Evolutionary conservation across 2,888 invertebrate species (phyloP).

Genomic region (Sesamia inferens): DNA sequence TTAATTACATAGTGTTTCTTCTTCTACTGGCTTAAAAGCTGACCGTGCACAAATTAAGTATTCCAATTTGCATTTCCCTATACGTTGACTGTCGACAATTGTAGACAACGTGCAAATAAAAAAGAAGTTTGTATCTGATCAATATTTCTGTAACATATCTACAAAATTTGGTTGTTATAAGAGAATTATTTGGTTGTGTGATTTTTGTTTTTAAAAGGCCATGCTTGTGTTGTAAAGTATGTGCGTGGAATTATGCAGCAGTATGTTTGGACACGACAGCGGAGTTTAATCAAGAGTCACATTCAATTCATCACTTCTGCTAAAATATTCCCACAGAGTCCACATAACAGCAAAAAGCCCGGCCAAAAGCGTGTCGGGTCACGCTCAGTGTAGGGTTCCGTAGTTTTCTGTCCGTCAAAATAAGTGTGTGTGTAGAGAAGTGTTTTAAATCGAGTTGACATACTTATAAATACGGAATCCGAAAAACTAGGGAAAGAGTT

Average conservation of each 20-base stretch:
- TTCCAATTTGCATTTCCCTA: neutral
- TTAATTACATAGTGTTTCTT: neutral
- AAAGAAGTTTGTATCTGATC: neutral
- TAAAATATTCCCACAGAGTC: neutral
- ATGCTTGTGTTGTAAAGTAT: slow-evolving; percentile 3
- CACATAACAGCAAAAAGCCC: neutral
- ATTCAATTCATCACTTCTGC: neutral
- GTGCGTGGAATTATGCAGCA: slow-evolving; percentile 1
- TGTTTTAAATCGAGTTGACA: no score
- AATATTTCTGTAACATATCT: neutral
- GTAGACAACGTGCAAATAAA: neutral
- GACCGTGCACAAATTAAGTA: neutral
- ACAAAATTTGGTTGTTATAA: neutral
- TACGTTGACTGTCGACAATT: neutral
- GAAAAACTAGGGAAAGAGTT: no score
- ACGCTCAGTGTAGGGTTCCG: no score
- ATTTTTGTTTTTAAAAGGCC: neutral
- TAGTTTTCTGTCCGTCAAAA: no score
- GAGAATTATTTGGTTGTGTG: neutral
- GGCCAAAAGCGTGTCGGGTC: no score
- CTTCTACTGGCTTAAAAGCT: neutral
- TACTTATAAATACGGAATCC: no score
- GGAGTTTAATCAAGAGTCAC: neutral
- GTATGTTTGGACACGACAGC: slow-evolving; percentile 1
- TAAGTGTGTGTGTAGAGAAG: no score